Base-by-base conservation (phyloP, 2,888 invertebrate species). In the Trilocha varians region DNA sequence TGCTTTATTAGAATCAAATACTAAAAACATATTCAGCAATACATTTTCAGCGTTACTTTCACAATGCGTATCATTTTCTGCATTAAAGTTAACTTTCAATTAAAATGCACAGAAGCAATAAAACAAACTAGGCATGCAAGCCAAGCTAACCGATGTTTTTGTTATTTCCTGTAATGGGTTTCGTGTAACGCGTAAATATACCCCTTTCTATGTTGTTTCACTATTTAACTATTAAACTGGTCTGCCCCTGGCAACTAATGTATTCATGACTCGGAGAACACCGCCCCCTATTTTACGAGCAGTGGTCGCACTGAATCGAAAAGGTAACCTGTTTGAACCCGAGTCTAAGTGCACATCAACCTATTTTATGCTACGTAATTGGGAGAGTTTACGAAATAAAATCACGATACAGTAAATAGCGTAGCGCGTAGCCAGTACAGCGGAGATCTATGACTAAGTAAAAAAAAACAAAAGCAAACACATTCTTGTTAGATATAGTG, bases 201-300 rank as follows among this genome's bases (percentile, higher is more conserved):
- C 65, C 64, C 65, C 62, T 64, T 65, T 59, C 62, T 59, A 62
- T 60, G 47, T 53, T 53, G 59, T 62, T 63, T 55, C 50, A 62
- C 76, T 78, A 70, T 79, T 82, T 80, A 80, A 80, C 74, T 79
- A 82, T 82, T 82, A 75, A 83, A 74, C 66, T 61, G 65, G 67
- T 63, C 69, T 65, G 64, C 65, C 59, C 60, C 63, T 59, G 58
- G 57, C 58, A 61, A 66, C 74, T 84, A 78, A 79, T 75, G 70
- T 82, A 83, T 83, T 83, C 83, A 84, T 83, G 83, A 77, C 72
- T 71, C 66, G 59, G 74, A 74, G 74, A 75, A 75, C 71, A 70
- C 70, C 62, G 65, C 68, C 68, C 69, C 59, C 64, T 66, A 70
- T 73, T 82, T 83, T 82, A 82, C 79, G 78, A 77, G 66, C 69